Conservation (phyloP, 2,888 invertebrate species). For the Acanthosepion lycidas region DNA sequence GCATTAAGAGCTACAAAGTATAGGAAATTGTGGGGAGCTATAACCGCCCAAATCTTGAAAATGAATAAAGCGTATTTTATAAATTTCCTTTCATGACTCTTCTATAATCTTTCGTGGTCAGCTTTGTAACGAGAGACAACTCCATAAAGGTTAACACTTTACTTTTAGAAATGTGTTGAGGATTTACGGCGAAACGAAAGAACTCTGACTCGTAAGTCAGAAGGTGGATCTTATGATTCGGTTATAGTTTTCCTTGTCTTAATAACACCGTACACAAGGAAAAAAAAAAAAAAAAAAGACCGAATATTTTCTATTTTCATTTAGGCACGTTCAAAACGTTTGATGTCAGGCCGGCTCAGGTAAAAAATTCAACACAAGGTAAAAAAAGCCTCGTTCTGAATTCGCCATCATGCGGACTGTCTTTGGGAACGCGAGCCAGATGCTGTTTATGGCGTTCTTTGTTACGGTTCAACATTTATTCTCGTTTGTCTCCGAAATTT, state of each 20-base stretch:
- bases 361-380: neutral
- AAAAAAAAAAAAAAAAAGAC: neutral
- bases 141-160: too few relatives aligned
- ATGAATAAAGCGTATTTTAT: too few relatives aligned
- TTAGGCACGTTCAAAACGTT: neutral
- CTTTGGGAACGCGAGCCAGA: neutral
- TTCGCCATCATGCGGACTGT: neutral
- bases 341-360: neutral
- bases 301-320: neutral
- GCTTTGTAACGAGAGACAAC: too few relatives aligned
- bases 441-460: conserved; percentile 16
- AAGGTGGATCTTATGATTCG: neutral
- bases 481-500: neutral
- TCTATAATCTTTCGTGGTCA: too few relatives aligned
- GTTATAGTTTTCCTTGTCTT: neutral
- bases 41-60: too few relatives aligned
- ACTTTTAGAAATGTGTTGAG: too few relatives aligned
- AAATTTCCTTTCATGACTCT: too few relatives aligned
- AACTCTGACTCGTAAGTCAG: neutral
- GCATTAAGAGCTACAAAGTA: too few relatives aligned
- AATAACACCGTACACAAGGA: neutral
- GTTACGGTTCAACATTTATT: neutral
- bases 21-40: too few relatives aligned
- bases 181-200: too few relatives aligned
- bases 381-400: neutral